Base-by-base conservation (phyloP, 2,113 vertebrate species). In the Hippocampus mohnikei region DNA sequence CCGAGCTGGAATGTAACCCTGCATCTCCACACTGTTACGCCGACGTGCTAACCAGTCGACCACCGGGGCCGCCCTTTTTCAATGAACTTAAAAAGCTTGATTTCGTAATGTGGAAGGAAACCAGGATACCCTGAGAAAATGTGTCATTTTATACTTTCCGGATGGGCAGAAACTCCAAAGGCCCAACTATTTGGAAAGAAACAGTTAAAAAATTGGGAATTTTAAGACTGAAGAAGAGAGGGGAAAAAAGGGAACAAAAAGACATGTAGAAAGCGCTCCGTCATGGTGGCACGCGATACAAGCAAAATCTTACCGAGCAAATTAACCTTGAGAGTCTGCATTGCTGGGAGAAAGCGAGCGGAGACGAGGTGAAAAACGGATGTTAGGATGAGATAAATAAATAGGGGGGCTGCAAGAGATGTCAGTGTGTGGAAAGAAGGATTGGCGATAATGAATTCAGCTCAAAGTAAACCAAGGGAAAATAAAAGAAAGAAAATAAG, bases 281-380 rank as follows among this genome's bases (percentile, higher is more conserved):
- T 86, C 87, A 81, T 16, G 37, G 82, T 78, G 70, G 69, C 69
- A 80, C 29, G 67, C 69, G 78, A 80, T 80, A 71, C 76, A 80
- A 87, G 83, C 79, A 79, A 87, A 88, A 79, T 78, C 87, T 90
- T 70, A 85, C 83, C 83, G 82, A 87, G 85, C 86, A 90, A 88
- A 92, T 92, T 90, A 92, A 89, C 89, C 90, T 91, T 90, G 91
- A 87, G 86, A 84, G 84, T 85, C 84, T 90, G 90, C 88, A 88
- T 75, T 89, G 89, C 88, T 82, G 88, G 84, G 83, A 80, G 78
- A 46, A 66, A 84, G 78, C 6, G 44, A 59, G 69, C 40, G 62
- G 64, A 62, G 70, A 76, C 40, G 15, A 42, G 74, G 27, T 56
- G 71, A 66, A 73, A 69, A 67, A 82, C 6, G 42, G 66, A 46